Percentiles rank a stretch among this genome's conserved stretches.
Evolutionary conservation across 2,797 vertebrate genomes (phyloP).

Genomic region (Typhlichthys eigenmanni): DNA sequence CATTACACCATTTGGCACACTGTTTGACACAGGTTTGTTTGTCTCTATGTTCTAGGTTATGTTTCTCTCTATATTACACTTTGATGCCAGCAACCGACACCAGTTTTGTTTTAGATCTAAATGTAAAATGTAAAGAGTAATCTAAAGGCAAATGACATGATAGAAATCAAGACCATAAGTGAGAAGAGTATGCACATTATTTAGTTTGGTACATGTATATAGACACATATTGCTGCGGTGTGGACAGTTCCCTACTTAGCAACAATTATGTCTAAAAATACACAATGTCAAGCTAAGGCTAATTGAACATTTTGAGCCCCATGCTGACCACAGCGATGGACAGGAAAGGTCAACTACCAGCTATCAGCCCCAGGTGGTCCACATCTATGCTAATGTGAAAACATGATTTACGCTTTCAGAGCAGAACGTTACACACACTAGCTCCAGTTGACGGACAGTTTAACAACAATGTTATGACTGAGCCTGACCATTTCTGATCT

Average conservation of each 20-base stretch:
- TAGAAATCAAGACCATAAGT: background rate
- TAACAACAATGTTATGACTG: no score
- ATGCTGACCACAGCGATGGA: conserved; percentile 12
- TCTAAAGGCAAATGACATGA: background rate
- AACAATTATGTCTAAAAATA: conserved; percentile 46
- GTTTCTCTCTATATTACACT: background rate
- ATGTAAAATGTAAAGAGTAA: background rate
- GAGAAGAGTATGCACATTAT: conserved; percentile 8
- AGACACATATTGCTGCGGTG: background rate
- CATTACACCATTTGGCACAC: background rate
- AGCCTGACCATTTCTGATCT: no score
- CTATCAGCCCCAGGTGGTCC: conserved; percentile 24
- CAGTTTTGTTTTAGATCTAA: background rate
- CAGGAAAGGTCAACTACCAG: conserved; percentile 44
- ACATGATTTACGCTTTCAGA: background rate
- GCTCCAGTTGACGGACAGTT: background rate
- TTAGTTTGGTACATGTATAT: conserved; percentile 15
- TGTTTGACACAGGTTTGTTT: no score
- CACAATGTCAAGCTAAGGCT: conserved; percentile 31
- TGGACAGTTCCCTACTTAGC: conserved; percentile 16
- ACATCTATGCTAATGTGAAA: conserved; percentile 8
- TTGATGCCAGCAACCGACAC: background rate
- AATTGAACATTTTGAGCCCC: conserved; percentile 39
- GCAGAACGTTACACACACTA: background rate
- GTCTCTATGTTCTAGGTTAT: conserved; percentile 1